Evolutionary conservation across 2,113 vertebrate genomes (phyloP).

Genomic region (Calidris pygmaea): DNA sequence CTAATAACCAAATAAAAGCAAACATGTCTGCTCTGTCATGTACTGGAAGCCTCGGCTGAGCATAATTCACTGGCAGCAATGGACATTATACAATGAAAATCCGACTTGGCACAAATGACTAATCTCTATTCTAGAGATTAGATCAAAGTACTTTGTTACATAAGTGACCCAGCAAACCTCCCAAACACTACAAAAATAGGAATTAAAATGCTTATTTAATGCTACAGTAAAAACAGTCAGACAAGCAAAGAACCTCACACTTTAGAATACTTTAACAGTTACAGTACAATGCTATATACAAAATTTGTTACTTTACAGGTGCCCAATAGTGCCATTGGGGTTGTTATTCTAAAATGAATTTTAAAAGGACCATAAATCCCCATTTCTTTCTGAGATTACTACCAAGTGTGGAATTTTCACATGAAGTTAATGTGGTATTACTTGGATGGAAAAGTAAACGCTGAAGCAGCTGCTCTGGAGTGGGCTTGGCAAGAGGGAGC

Average conservation of each 20-base stretch:
- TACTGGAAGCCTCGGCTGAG: not conserved
- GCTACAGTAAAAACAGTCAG: not conserved
- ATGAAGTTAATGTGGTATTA: not conserved
- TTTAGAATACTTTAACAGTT: not conserved
- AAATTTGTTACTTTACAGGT: not conserved
- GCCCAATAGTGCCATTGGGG: not conserved
- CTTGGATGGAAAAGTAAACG: not conserved
- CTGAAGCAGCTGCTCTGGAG: not conserved
- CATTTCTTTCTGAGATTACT: not conserved
- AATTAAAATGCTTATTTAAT: conserved; percentile 35
- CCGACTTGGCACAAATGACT: conserved; percentile 31
- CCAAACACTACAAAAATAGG: not conserved
- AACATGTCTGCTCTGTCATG: not conserved
- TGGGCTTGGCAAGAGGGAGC: not conserved
- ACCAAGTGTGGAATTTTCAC: not conserved
- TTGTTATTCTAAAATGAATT: not conserved
- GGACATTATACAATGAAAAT: conserved; percentile 42
- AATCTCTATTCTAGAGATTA: conserved; percentile 58
- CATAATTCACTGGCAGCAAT: not conserved
- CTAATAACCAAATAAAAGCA: not conserved
- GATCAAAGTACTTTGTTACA: conserved; percentile 32
- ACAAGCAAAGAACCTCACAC: not conserved
- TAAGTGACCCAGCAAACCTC: conserved; percentile 51
- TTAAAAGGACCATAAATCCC: not conserved
- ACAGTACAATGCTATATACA: not conserved